A percentile compares a stretch with the other conserved stretches of the same genome.
These are phyloP conservation scores for Megaceryle maxima DNA, from an alignment of 2,113 vertebrate species.

Conservation along the genomic window DNA sequence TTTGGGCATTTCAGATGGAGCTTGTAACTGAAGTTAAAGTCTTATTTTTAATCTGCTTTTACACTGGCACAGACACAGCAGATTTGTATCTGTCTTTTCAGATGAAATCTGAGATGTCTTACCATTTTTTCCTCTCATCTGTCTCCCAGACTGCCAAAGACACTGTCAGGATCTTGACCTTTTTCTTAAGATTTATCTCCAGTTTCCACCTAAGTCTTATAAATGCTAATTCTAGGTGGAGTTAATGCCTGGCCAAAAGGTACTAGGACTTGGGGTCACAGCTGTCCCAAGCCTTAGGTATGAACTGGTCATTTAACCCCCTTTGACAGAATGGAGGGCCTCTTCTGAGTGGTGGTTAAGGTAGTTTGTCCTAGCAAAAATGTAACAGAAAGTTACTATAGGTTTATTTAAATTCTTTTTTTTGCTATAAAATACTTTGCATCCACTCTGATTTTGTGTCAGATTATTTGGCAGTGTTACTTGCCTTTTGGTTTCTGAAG, in stretches of 20 bases:
- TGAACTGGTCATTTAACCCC: background rate
- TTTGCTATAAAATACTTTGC: background rate
- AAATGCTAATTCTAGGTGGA: background rate
- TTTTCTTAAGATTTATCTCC: background rate
- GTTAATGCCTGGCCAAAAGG: background rate
- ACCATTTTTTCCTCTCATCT: background rate
- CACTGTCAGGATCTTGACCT: background rate
- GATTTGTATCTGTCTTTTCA: background rate
- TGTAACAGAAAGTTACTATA: background rate
- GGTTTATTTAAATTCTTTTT: background rate
- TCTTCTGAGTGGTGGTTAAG: background rate
- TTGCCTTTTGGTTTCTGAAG: background rate
- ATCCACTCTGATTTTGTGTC: background rate
- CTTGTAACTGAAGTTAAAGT: background rate
- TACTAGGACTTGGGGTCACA: background rate
- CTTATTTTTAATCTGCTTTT: background rate
- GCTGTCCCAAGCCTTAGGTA: background rate
- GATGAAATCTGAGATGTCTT: background rate
- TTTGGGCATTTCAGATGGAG: background rate
- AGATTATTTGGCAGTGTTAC: background rate
- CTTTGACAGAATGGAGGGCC: background rate
- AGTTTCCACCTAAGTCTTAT: background rate
- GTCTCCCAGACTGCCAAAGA: background rate
- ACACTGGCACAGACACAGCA: background rate
- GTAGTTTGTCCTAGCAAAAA: background rate